phyloP scores from a whole-genome alignment of 2,113 vertebrate species.

The Phasianus colchicus region DNA sequence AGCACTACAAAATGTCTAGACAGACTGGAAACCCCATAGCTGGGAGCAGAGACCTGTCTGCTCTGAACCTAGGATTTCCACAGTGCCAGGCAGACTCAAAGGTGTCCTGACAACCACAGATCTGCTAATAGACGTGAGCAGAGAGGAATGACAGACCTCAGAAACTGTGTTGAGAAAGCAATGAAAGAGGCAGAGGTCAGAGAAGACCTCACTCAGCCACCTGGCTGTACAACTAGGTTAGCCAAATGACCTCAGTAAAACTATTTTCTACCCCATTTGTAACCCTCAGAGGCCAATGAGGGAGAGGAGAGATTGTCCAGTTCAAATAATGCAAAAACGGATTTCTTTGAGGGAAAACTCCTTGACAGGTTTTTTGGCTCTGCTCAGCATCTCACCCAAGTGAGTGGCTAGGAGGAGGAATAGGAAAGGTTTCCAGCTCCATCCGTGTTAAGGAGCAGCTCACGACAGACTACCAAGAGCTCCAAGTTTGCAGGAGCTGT shows the following conservation, averaged over 20 bases:
- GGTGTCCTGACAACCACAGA: constrained; percentile 29
- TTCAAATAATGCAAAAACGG: constrained; percentile 54
- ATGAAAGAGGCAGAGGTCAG: constrained; percentile 48
- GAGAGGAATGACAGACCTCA: constrained; percentile 32
- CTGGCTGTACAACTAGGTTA: constrained; percentile 45
- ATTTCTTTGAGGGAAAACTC: constrained; percentile 58
- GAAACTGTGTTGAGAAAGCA: constrained; percentile 47
- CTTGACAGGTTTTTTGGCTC: constrained; percentile 58
- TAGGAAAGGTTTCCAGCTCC: constrained; percentile 11
- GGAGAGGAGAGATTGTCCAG: constrained; percentile 51
- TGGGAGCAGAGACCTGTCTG: constrained; percentile 12
- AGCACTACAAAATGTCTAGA: not conserved
- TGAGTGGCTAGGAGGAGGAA: not conserved
- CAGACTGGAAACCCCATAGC: not conserved
- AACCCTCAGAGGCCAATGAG: constrained; percentile 47
- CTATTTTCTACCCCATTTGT: constrained; percentile 61
- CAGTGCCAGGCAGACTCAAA: not conserved
- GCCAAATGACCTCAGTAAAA: constrained; percentile 66
- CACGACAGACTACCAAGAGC: not conserved
- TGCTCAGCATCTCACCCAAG: constrained; percentile 25
- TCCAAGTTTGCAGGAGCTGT: constrained; percentile 53
- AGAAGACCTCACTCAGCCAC: constrained; percentile 59
- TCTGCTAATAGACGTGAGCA: not conserved
- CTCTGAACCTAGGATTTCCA: not conserved
- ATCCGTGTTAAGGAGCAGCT: not conserved